Conservation (phyloP, 2,113 vertebrate genomes). For the Otus sunia region DNA sequence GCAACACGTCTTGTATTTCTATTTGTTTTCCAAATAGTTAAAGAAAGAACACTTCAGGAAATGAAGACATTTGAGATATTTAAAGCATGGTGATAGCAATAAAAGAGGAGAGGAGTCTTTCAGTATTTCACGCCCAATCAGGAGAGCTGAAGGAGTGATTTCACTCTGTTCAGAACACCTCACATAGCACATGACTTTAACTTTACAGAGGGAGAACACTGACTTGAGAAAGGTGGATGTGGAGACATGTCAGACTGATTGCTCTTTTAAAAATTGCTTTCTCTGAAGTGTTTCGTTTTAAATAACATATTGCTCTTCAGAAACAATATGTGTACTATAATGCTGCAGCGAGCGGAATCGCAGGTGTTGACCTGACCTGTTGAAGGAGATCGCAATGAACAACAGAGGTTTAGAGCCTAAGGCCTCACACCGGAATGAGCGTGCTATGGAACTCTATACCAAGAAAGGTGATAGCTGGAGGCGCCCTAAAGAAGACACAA, state of each 20-base stretch:
- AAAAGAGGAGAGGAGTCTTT: neutral
- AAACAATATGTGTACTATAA: neutral
- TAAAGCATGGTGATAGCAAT: neutral
- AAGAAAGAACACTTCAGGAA: neutral
- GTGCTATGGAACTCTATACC: neutral
- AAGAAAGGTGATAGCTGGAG: neutral
- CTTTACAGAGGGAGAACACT: neutral
- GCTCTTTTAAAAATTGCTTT: neutral
- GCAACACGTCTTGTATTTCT: neutral
- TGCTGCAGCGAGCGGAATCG: neutral
- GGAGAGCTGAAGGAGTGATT: neutral
- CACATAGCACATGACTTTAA: neutral
- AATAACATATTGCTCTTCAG: neutral
- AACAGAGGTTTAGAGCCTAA: neutral
- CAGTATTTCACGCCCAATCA: neutral
- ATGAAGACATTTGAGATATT: neutral
- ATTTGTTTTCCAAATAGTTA: neutral
- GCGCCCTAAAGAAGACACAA: neutral
- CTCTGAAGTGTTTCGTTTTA: neutral
- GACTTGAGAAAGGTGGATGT: neutral
- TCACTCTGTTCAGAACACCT: neutral
- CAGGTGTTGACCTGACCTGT: conserved; percentile 58
- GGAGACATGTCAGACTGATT: neutral
- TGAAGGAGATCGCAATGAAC: neutral
- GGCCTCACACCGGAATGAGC: neutral